Conservation (phyloP, 2,797 vertebrate genomes). For the Dendrocincla fuliginosa region DNA sequence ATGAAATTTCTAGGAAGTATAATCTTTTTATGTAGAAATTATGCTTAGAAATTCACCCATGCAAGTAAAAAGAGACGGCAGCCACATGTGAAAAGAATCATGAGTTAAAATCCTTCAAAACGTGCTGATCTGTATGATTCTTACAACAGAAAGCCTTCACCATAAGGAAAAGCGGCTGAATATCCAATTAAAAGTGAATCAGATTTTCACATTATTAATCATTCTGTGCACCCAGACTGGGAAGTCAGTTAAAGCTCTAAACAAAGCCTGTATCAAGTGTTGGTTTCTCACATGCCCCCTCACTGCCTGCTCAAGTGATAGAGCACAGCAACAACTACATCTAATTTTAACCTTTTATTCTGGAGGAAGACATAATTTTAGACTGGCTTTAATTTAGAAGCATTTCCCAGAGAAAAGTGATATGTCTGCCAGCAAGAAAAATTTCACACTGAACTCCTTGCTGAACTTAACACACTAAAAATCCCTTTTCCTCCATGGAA, state of each 20-base stretch:
- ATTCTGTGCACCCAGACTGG: not conserved
- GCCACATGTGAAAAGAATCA: not conserved
- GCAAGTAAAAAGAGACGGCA: not conserved
- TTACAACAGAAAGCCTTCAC: not conserved
- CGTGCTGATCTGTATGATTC: not conserved
- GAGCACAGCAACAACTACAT: not conserved
- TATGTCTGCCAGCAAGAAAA: constrained; percentile 12
- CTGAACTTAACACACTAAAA: constrained; percentile 18
- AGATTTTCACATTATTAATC: constrained; percentile 10
- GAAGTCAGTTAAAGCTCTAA: not conserved
- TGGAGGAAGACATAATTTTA: constrained; percentile 12
- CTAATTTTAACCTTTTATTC: constrained; percentile 60
- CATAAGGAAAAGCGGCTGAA: not conserved
- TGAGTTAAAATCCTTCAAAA: not conserved
- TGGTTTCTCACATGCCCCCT: not conserved
- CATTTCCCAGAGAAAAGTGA: constrained; percentile 25
- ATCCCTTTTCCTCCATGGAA: constrained; percentile 52
- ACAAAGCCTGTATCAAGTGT: not conserved
- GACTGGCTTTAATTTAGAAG: constrained; percentile 22
- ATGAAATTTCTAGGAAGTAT: not conserved
- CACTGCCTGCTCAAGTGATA: not conserved
- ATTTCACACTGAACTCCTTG: not conserved
- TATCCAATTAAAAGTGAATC: not conserved
- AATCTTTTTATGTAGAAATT: not conserved
- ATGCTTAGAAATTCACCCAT: not conserved